A percentile compares a stretch with the other conserved stretches of the same genome.
Conservation (phyloP, 2,797 vertebrate genomes). For the Lacerta bilineata region DNA sequence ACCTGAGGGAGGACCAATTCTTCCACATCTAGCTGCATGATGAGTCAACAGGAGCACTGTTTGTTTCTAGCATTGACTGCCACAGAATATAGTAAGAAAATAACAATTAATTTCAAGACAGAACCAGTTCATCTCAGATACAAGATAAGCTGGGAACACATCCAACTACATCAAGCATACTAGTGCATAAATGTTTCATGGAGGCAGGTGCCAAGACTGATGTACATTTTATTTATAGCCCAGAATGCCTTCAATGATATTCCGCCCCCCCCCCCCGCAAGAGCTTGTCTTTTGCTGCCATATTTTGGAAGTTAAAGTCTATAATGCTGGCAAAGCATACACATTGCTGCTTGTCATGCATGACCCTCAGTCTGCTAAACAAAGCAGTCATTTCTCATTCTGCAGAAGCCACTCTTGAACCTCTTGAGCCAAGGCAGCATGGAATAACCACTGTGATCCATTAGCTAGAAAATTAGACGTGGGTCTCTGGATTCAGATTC, state of each 20-base stretch:
- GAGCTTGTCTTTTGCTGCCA: constrained; percentile 33
- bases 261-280: neutral
- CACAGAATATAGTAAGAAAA: constrained; percentile 24
- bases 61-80: neutral
- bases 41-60: constrained; percentile 27
- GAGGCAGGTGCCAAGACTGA: constrained; percentile 65
- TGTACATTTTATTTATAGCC: constrained; percentile 70
- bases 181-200: constrained; percentile 67
- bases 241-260: neutral
- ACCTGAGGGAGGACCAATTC: neutral
- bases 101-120: constrained; percentile 47
- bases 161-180: constrained; percentile 63
- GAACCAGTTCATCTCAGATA: constrained; percentile 52
- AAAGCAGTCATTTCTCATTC: constrained; percentile 52
- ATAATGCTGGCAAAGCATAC: constrained; percentile 34
- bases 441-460: neutral
- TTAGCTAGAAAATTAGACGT: neutral
- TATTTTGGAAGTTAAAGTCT: constrained; percentile 13
- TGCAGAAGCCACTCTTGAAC: neutral
- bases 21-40: constrained; percentile 29
- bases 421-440: neutral
- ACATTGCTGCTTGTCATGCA: neutral
- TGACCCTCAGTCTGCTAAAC: constrained; percentile 35
- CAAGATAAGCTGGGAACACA: constrained; percentile 59
- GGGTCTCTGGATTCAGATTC: neutral